These are phyloP conservation scores for Drosophila kepulauana DNA, from an alignment of 1,140 invertebrate species.

Conservation along the genomic window DNA sequence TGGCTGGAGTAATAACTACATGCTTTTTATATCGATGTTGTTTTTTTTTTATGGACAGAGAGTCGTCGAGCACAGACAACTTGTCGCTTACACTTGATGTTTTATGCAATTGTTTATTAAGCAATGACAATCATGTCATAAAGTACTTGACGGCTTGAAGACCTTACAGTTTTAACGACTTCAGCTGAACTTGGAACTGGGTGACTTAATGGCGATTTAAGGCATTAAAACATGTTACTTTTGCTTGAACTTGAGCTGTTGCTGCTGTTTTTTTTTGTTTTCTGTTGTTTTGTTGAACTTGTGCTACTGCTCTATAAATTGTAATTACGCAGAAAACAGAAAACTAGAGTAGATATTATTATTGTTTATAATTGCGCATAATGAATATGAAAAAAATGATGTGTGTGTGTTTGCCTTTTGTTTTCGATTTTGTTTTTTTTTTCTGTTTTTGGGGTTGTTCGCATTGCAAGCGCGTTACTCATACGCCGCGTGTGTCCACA, in stretches of 20 bases:
- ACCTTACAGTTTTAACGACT: constrained; percentile 33
- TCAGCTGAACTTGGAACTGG: constrained; percentile 34
- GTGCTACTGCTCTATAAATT: constrained; percentile 34
- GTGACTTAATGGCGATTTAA: constrained; percentile 13
- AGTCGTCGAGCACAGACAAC: too few species aligned
- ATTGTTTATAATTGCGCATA: constrained; percentile 17
- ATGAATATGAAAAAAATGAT: neutral
- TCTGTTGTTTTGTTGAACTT: constrained; percentile 14
- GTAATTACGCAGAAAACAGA: constrained; percentile 5
- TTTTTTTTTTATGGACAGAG: neutral
- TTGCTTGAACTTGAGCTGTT: constrained; percentile 31
- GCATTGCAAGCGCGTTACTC: constrained; percentile 48
- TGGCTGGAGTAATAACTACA: constrained; percentile 7
- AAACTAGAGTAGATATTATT: constrained; percentile 3
- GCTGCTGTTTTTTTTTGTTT: constrained; percentile 4
- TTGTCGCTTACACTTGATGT: constrained; percentile 16
- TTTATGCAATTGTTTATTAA: constrained; percentile 52
- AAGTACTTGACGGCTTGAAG: constrained; percentile 29
- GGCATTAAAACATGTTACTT: constrained; percentile 15
- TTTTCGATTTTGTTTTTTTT: constrained; percentile 7
- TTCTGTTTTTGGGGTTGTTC: neutral
- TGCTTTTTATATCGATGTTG: constrained; percentile 26
- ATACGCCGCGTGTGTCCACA: constrained; percentile 51
- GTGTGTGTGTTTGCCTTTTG: constrained; percentile 8
- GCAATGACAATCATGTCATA: constrained; percentile 38